Evolutionary conservation across 2,888 invertebrate genomes (phyloP), one percentile per base, ranked within the genome.

Genomic region (Heteromyza rotundicornis): DNA sequence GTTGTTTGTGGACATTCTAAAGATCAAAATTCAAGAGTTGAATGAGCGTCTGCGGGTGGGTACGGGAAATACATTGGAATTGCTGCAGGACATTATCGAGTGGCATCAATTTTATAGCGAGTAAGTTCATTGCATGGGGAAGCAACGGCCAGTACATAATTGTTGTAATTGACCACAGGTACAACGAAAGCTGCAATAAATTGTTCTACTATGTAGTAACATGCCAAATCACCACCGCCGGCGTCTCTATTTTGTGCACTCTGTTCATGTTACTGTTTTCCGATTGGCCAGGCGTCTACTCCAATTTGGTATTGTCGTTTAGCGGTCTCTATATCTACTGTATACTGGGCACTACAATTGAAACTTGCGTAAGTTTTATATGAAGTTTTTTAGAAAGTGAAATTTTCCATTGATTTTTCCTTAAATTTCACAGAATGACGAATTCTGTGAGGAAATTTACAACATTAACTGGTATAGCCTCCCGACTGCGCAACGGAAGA

Each of bases 251-350:
- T 52, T 56, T 75, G 0, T n/a, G 73, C 12, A 71, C 72, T 0
- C 62, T 75, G 14, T 74, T 69, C 27, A 64, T 68, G 0, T 47
- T 72, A 2, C 54, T 76, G 1, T 66, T 63, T 1, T 64, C 68
- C 10, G 60, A 68, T 23, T 77, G 77, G 77, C 62, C 71, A 0
- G 71, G 69, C 0, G 71, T 68, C 0, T 74, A 70, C 60, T 27
- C 64, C 0, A 77, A 71, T 57, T 57, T 73, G 14, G 5, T 64
- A 2, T 17, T 68, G 1, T 23, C 63, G 0, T 55, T 73, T 22
- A 57, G 61, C 1, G 64, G 64, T 23, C 52, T 77, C 50, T 77
- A 74, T 64, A 47, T 73, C 0, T 77, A 75, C 32, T 73, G 75
- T 44, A 69, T 73, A 24, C 58, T 77, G 12, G 77, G 77, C 0